Evolutionary conservation across 2,888 invertebrate genomes (phyloP), one percentile per base, ranked within the genome.

Genomic region (Parthenolecanium corni): DNA sequence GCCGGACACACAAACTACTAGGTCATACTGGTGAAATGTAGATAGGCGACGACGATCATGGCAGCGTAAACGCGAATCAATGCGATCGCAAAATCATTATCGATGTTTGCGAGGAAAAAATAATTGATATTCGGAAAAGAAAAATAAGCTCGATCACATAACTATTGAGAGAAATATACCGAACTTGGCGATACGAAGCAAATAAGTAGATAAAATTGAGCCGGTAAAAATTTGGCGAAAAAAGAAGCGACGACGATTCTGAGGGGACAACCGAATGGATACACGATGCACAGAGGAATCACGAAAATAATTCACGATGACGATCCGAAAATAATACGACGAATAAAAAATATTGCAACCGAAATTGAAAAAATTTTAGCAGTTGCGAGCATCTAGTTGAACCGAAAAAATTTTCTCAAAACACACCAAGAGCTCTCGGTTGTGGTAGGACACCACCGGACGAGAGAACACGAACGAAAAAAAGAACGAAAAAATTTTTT

Each of bases 361-460:
- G 14, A 42, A 14, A 18, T 20, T 23, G 49, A 49, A 12, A 49
- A 49, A 49, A 49, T 21, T 20, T 14, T 49, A 58, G 51, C 49
- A 51, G 61, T 61, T 49, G 51, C 61, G n/a, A n/a, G n/a, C n/a
- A n/a, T n/a, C n/a, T n/a, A n/a, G n/a, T n/a, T n/a, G n/a, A n/a
- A n/a, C n/a, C n/a, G n/a, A n/a, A n/a, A n/a, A n/a, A n/a, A n/a
- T n/a, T n/a, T n/a, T n/a, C n/a, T n/a, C n/a, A n/a, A n/a, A n/a
- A n/a, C n/a, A n/a, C 61, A 61, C 61, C 49, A 58, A 61, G 51
- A 31, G 31, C 31, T 49, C 49, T 36, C 51, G 36, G 61, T 61
- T 61, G 61, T 51, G 61, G 61, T 61, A 61, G 61, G 61, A 61
- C 61, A 61, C 58, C 58, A 47, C 47, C 47, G 61, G 51, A 61